A percentile compares a stretch with the other conserved stretches of the same genome.
Evolutionary conservation across 2,888 invertebrate species (phyloP).

Genomic region (Melinopterus prodromus): DNA sequence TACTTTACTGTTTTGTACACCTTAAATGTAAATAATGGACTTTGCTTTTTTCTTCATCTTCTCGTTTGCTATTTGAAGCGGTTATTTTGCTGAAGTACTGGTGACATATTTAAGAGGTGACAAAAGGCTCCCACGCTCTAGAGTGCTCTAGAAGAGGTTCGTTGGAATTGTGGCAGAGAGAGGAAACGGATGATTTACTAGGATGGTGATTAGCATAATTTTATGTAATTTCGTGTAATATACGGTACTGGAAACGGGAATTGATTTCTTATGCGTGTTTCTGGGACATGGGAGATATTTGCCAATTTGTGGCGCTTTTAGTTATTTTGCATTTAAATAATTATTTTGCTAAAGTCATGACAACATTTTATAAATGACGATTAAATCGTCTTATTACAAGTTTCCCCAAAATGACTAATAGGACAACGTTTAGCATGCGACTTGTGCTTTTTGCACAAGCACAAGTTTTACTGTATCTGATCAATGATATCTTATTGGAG

Average conservation of each 20-base stretch:
- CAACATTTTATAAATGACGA: no score
- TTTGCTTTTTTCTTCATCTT: conserved; percentile 12
- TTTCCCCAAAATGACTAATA: no score
- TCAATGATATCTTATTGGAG: no score
- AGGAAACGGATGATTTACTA: background rate
- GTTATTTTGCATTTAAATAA: no score
- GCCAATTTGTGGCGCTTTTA: background rate
- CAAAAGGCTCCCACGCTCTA: background rate
- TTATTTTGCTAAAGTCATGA: no score
- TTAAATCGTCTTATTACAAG: no score
- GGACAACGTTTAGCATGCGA: no score
- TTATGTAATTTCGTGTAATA: background rate
- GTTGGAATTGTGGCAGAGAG: background rate
- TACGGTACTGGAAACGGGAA: conserved; percentile 23
- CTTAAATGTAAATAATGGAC: conserved; percentile 10
- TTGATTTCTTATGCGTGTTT: background rate
- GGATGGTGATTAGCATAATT: background rate
- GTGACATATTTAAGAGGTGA: background rate
- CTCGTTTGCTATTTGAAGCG: background rate
- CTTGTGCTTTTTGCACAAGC: no score
- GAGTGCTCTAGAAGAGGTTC: background rate
- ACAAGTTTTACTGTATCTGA: no score
- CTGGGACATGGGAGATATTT: conserved; percentile 5
- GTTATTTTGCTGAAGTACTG: background rate
- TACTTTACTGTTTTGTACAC: conserved; percentile 39